phyloP scores from a whole-genome alignment of 2,797 vertebrate species.

The Sebastiscus tertius region DNA sequence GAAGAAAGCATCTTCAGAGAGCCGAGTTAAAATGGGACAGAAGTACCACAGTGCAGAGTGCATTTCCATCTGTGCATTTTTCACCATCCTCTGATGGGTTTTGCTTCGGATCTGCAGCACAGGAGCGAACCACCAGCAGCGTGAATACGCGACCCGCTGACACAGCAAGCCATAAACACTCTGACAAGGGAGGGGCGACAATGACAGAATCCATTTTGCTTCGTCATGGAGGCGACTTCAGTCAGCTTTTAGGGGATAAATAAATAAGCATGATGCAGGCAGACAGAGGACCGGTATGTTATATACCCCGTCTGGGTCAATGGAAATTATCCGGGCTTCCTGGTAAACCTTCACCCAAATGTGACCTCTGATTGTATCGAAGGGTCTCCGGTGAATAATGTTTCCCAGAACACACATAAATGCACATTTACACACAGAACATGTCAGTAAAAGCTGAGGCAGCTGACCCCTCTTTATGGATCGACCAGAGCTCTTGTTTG shows the following conservation, averaged over 20 bases:
- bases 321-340: conserved; percentile 13
- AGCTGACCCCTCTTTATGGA: background rate
- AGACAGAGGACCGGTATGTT: background rate
- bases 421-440: background rate
- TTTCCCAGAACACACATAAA: conserved; percentile 13
- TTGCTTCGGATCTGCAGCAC: conserved; percentile 8
- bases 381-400: background rate
- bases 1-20: background rate
- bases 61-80: background rate
- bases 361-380: conserved; percentile 18
- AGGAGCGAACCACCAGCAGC: conserved; percentile 3
- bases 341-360: conserved; percentile 11
- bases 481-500: background rate
- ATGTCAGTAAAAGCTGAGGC: conserved; percentile 13
- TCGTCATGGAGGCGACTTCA: conserved; percentile 8
- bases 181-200: background rate
- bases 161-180: conserved; percentile 35
- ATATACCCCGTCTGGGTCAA: conserved; percentile 7
- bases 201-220: conserved; percentile 33
- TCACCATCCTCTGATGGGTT: conserved; percentile 1
- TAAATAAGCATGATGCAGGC: conserved; percentile 33
- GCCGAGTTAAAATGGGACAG: background rate
- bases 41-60: background rate
- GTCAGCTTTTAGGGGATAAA: conserved; percentile 43
- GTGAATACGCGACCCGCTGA: conserved; percentile 41